Conservation (phyloP, 2,113 vertebrate species). For the Solenodon paradoxus region DNA sequence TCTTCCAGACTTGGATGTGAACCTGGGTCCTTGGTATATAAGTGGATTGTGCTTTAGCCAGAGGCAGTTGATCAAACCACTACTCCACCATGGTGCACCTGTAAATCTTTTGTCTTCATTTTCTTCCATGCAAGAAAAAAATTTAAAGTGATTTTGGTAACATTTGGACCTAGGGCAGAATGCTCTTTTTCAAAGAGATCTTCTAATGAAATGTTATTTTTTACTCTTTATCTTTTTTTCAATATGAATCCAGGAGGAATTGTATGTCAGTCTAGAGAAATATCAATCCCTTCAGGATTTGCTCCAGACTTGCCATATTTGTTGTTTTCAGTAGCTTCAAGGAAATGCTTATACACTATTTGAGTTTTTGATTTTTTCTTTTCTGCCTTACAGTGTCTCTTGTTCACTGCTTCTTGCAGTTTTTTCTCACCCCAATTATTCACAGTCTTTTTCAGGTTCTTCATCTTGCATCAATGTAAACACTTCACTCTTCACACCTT, state of each 20-base stretch:
- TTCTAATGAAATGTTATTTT: constrained; percentile 96
- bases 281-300: constrained; percentile 92
- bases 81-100: no score
- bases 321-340: constrained; percentile 97
- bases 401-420: constrained; percentile 96
- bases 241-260: constrained; percentile 96
- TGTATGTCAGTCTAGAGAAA: constrained; percentile 96
- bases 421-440: constrained; percentile 99
- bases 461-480: constrained; percentile 97
- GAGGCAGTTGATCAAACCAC: no score
- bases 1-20: no score
- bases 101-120: no score
- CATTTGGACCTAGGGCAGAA: constrained; percentile 91
- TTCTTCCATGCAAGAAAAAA: constrained; percentile 99
- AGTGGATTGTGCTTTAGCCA: no score
- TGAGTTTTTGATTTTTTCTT: constrained; percentile 98
- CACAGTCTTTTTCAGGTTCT: constrained; percentile 98
- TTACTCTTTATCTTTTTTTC: constrained; percentile 97
- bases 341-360: constrained; percentile 95
- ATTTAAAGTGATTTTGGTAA: constrained; percentile 98
- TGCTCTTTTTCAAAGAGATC: constrained; percentile 98
- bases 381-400: constrained; percentile 97
- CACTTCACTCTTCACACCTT: constrained; percentile 95
- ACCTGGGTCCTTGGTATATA: no score
- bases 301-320: constrained; percentile 99